A percentile compares a stretch with the other conserved stretches of the same genome.
phyloP scores from a whole-genome alignment of 2,888 invertebrate species.

The Ferrisia virgata region DNA sequence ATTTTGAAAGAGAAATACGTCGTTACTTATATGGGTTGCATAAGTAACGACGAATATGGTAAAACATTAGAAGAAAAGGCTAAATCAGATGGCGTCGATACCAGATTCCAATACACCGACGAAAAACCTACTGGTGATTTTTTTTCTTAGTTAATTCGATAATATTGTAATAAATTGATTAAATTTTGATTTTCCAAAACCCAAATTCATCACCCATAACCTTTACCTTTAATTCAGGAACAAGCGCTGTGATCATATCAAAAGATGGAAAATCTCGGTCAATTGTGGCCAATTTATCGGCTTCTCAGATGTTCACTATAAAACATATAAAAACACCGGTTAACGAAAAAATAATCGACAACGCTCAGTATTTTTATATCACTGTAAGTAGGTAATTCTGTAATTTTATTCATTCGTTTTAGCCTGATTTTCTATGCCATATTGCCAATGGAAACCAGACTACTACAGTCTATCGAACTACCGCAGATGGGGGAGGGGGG shows the following conservation, averaged over 20 bases:
- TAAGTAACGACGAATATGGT: conserved; percentile 86
- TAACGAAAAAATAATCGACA: conserved; percentile 71
- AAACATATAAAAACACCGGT: conserved; percentile 76
- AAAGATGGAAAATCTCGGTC: conserved; percentile 75
- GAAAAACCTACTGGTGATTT: conserved; percentile 72
- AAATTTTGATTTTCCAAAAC: too few relatives aligned
- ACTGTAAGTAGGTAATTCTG: too few relatives aligned
- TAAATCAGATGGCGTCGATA: conserved; percentile 76
- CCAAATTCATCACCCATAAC: background rate
- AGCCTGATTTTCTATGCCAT: too few relatives aligned
- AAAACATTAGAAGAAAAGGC: conserved; percentile 78
- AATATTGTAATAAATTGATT: too few relatives aligned
- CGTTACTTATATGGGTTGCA: conserved; percentile 88
- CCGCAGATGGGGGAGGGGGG: too few relatives aligned
- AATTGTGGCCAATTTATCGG: conserved; percentile 91
- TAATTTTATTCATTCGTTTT: too few relatives aligned
- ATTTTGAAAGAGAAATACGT: conserved; percentile 74
- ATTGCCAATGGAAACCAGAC: too few relatives aligned
- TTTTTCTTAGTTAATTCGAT: background rate
- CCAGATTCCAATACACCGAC: conserved; percentile 77
- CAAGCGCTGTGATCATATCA: conserved; percentile 92
- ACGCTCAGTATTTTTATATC: conserved; percentile 80
- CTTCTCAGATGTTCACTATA: conserved; percentile 87
- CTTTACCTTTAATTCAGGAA: conserved; percentile 54
- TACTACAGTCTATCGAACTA: too few relatives aligned